phyloP scores from a whole-genome alignment of 2,888 invertebrate species.

The Himalopsyche anomala region DNA sequence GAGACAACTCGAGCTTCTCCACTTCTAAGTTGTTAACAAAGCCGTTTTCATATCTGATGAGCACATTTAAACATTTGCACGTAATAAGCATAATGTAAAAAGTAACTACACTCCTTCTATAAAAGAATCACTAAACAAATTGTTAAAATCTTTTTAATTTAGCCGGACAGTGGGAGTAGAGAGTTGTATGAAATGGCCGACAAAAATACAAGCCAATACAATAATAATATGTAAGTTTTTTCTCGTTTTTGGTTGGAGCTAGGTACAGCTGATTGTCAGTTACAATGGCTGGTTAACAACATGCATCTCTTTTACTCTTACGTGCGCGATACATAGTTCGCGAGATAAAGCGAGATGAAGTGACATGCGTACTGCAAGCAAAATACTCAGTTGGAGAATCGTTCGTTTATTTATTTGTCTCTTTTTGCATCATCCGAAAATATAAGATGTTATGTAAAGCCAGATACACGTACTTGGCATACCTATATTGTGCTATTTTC shows the following conservation, averaged over 20 bases:
- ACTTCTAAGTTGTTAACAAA: slow-evolving; percentile 77
- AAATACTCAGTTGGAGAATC: neutral
- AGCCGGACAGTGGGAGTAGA: slow-evolving; percentile 55
- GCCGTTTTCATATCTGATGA: slow-evolving; percentile 79
- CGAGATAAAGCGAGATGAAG: slow-evolving; percentile 5
- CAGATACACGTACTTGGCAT: slow-evolving; percentile 31
- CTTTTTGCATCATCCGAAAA: slow-evolving; percentile 25
- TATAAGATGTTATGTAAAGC: slow-evolving; percentile 19
- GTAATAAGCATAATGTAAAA: slow-evolving; percentile 69
- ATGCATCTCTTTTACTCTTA: slow-evolving; percentile 23
- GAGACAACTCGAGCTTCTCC: slow-evolving; percentile 77
- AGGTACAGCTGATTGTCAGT: slow-evolving; percentile 59
- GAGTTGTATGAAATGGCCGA: slow-evolving; percentile 58
- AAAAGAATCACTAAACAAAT: slow-evolving; percentile 58
- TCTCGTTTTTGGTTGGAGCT: slow-evolving; percentile 55
- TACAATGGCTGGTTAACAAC: slow-evolving; percentile 45
- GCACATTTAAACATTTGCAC: slow-evolving; percentile 87
- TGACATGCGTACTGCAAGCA: neutral
- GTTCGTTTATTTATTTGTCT: neutral
- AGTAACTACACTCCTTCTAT: slow-evolving; percentile 55
- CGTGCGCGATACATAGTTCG: neutral
- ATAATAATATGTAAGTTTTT: slow-evolving; percentile 49
- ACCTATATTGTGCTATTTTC: slow-evolving; percentile 30
- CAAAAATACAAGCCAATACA: slow-evolving; percentile 58
- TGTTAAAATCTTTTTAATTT: slow-evolving; percentile 55